These are phyloP conservation scores for Cotesia vestalis DNA, from an alignment of 1,140 invertebrate genomes.

Conservation along the genomic window DNA sequence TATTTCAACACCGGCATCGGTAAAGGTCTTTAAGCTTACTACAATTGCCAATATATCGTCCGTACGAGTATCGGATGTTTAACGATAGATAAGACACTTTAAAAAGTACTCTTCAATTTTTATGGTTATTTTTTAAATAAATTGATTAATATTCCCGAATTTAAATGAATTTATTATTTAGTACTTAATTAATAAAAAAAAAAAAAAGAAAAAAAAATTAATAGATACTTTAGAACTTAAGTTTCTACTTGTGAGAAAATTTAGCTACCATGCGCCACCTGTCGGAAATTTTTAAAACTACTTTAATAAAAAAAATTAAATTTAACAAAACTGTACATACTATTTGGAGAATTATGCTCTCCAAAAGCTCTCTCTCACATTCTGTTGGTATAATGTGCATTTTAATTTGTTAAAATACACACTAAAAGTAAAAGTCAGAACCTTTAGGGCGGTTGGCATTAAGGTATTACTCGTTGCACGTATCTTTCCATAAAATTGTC, in stretches of 20 bases:
- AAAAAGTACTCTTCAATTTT: not conserved
- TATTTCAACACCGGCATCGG: not conserved
- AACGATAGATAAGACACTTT: conserved; percentile 37
- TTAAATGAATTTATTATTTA: too few species aligned
- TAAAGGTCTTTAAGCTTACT: conserved; percentile 38
- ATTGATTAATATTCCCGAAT: too few species aligned
- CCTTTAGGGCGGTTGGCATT: not conserved
- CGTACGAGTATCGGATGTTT: conserved; percentile 47
- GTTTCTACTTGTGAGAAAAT: too few species aligned
- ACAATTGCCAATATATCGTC: conserved; percentile 57
- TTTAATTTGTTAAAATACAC: not conserved
- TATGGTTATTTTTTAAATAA: not conserved
- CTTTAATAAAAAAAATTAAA: too few species aligned
- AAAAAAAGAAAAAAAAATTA: too few species aligned
- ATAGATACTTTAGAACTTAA: too few species aligned
- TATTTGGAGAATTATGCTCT: too few species aligned
- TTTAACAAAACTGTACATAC: too few species aligned
- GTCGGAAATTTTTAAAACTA: too few species aligned
- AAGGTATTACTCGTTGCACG: conserved; percentile 10
- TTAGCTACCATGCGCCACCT: too few species aligned
- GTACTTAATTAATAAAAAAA: too few species aligned
- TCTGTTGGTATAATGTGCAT: not conserved
- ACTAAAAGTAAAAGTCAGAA: not conserved
- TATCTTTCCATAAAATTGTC: conserved; percentile 1
- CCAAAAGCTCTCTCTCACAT: not conserved